Percentiles rank a stretch among this genome's conserved stretches.
These are phyloP conservation scores for Anthonomus grandis DNA, from an alignment of 1,140 invertebrate species.

Conservation along the genomic window DNA sequence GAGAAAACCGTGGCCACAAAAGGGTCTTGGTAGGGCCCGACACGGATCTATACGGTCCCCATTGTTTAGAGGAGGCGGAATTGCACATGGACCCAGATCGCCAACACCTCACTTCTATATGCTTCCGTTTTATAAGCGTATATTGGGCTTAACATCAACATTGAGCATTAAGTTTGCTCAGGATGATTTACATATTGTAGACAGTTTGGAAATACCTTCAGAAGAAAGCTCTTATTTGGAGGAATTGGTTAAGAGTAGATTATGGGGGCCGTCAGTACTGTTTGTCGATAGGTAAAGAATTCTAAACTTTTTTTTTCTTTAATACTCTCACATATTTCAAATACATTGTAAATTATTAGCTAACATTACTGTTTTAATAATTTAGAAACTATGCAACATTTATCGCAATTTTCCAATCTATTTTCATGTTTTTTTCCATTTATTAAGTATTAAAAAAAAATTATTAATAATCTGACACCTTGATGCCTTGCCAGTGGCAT, in stretches of 20 bases:
- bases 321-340: too few species aligned
- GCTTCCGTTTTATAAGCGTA: conserved; percentile 72
- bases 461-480: too few species aligned
- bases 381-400: too few species aligned
- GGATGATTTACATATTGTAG: conserved; percentile 91
- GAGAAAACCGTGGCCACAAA: conserved; percentile 93
- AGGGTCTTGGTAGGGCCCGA: conserved; percentile 79
- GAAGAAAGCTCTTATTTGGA: conserved; percentile 75
- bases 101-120: conserved; percentile 90
- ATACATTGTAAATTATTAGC: too few species aligned
- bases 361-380: too few species aligned
- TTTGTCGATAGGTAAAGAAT: conserved; percentile 80
- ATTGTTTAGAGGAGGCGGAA: conserved; percentile 76
- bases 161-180: conserved; percentile 90
- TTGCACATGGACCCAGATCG: conserved; percentile 83
- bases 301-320: too few species aligned
- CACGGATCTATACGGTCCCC: conserved; percentile 91
- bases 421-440: too few species aligned
- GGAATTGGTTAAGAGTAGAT: conserved; percentile 75
- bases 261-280: conserved; percentile 94
- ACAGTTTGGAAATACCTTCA: conserved; percentile 82
- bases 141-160: conserved; percentile 76
- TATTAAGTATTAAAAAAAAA: too few species aligned
- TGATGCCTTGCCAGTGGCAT: too few species aligned
- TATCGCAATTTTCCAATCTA: too few species aligned